These are phyloP conservation scores for Cheilosia vulpina DNA, from an alignment of 2,888 invertebrate species.

Conservation along the genomic window DNA sequence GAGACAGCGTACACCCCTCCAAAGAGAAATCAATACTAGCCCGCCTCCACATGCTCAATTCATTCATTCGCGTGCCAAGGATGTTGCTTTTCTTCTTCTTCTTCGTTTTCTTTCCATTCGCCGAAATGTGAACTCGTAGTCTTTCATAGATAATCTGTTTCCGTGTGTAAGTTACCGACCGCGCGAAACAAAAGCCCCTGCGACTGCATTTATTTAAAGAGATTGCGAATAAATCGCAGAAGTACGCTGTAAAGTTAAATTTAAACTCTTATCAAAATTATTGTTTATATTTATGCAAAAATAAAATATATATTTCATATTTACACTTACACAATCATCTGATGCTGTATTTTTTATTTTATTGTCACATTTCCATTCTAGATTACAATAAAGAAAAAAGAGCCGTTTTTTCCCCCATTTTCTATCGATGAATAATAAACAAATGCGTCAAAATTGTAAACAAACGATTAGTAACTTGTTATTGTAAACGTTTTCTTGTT, in stretches of 20 bases:
- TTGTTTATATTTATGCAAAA: constrained; percentile 51
- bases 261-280: constrained; percentile 64
- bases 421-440: constrained; percentile 31
- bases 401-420: neutral
- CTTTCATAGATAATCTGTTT: constrained; percentile 14
- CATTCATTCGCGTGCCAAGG: constrained; percentile 68
- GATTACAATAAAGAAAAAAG: neutral
- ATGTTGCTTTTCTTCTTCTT: constrained; percentile 16
- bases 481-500: constrained; percentile 6
- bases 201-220: neutral
- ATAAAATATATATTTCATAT: neutral
- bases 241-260: constrained; percentile 48
- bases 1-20: constrained; percentile 20
- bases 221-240: neutral
- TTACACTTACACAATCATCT: neutral
- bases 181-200: neutral
- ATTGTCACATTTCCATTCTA: constrained; percentile 7
- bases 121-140: constrained; percentile 16
- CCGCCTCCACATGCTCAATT: constrained; percentile 40
- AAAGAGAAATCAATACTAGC: constrained; percentile 67
- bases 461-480: constrained; percentile 21
- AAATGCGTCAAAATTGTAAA: constrained; percentile 58
- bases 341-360: neutral
- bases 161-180: constrained; percentile 4
- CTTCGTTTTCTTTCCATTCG: neutral